phyloP scores from a whole-genome alignment of 2,888 invertebrate genomes.

The Epistrophe eligans region DNA sequence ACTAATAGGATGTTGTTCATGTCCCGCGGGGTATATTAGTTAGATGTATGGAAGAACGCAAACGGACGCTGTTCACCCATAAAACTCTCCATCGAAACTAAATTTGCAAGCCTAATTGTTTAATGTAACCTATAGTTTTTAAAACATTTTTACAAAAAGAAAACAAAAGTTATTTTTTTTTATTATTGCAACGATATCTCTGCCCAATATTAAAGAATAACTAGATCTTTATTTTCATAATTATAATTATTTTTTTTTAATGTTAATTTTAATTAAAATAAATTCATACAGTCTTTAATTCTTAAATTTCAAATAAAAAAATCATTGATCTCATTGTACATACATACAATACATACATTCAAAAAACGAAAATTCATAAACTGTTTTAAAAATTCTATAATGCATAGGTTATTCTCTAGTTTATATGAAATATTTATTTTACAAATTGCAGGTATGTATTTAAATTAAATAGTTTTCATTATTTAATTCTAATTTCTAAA shows the following conservation, averaged over 20 bases:
- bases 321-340: constrained; percentile 8
- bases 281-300: constrained; percentile 62
- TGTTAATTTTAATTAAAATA: constrained; percentile 22
- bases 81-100: too few relatives aligned
- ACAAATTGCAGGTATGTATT: background rate
- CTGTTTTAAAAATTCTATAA: constrained; percentile 8
- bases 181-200: constrained; percentile 49
- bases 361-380: constrained; percentile 14
- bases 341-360: constrained; percentile 7
- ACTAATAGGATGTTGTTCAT: too few relatives aligned
- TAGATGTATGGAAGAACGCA: too few relatives aligned
- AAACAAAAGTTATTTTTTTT: constrained; percentile 29
- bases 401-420: background rate
- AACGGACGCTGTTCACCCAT: too few relatives aligned
- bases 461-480: background rate
- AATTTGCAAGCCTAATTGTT: too few relatives aligned
- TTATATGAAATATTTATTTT: constrained; percentile 26
- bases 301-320: constrained; percentile 38
- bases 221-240: constrained; percentile 35
- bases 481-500: background rate
- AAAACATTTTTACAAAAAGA: background rate
- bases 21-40: too few relatives aligned
- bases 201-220: constrained; percentile 28
- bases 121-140: too few relatives aligned
- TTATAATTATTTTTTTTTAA: constrained; percentile 15